Conservation (phyloP, 2,888 invertebrate genomes). For the Trichogramma dendrolimi region DNA sequence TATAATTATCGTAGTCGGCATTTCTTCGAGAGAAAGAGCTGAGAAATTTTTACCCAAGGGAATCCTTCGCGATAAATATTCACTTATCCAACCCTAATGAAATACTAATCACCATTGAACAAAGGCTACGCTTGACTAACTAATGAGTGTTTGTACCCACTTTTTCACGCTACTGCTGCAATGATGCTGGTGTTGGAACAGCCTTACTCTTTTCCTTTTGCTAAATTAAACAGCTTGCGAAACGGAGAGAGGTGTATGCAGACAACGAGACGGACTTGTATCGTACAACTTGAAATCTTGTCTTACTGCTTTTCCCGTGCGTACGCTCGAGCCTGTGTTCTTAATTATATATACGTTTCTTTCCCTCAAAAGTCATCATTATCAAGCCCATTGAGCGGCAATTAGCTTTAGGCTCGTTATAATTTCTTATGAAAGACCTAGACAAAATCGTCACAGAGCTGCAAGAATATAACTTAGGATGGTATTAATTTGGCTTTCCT, state of each 20-base stretch:
- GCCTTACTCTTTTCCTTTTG: no score
- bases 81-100: background rate
- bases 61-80: background rate
- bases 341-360: background rate
- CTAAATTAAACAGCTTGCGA: no score
- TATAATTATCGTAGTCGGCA: background rate
- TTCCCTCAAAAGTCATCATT: slow-evolving; percentile 14
- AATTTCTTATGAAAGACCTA: slow-evolving; percentile 1
- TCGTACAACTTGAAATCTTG: no score
- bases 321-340: background rate
- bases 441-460: slow-evolving; percentile 13
- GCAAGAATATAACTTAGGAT: no score
- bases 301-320: no score
- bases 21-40: background rate
- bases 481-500: no score
- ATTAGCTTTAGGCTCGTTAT: slow-evolving; percentile 20
- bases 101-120: slow-evolving; percentile 8
- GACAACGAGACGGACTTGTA: no score
- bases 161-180: background rate
- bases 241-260: no score
- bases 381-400: slow-evolving; percentile 18
- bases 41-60: background rate
- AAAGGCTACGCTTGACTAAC: background rate
- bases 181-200: background rate
- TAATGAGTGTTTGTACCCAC: background rate